A percentile compares a stretch with the other conserved stretches of the same genome.
These are phyloP conservation scores for Prinia subflava DNA, from an alignment of 2,113 vertebrate genomes.

Conservation along the genomic window DNA sequence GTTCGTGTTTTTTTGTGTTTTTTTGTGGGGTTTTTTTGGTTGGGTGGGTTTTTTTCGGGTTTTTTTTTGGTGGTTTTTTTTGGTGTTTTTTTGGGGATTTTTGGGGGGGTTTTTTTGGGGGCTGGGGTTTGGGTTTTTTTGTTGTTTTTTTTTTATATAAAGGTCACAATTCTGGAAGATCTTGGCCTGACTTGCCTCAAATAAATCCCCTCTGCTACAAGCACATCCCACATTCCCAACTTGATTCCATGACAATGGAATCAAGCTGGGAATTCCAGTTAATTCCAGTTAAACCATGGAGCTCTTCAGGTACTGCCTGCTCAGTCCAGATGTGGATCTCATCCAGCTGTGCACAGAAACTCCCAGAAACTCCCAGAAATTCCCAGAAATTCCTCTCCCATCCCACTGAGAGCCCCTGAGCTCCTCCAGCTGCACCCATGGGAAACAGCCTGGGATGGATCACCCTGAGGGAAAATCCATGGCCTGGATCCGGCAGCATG, in stretches of 20 bases:
- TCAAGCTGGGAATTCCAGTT: no score
- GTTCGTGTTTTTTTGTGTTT: no score
- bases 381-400: no score
- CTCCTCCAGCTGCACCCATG: neutral
- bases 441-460: neutral
- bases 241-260: neutral
- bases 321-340: neutral
- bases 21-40: no score
- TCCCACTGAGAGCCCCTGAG: neutral
- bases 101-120: no score
- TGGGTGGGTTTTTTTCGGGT: no score
- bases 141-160: neutral
- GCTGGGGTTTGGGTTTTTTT: no score
- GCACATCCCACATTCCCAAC: neutral
- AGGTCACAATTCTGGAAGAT: neutral
- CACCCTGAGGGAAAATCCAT: neutral
- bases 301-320: neutral
- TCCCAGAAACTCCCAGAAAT: no score
- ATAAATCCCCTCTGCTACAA: no score
- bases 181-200: neutral
- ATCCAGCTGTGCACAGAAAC: neutral
- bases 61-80: no score
- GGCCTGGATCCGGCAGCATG: no score
- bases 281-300: neutral
- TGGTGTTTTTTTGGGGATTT: no score